Conservation (phyloP, 2,888 invertebrate species). For the Tachina grossa region DNA sequence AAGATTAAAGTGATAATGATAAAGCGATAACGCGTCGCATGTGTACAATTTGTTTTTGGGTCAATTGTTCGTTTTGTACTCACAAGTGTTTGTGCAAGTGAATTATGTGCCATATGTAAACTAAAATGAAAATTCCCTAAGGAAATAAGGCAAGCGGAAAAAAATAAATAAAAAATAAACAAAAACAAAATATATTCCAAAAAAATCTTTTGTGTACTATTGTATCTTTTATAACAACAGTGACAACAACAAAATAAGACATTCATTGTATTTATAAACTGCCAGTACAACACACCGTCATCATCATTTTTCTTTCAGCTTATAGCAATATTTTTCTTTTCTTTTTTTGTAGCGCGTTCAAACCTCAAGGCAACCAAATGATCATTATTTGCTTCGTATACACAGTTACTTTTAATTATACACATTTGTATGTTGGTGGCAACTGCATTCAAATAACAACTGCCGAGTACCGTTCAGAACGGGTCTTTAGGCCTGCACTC, state of each 20-base stretch:
- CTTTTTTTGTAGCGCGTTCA: not conserved
- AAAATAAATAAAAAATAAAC: conserved; percentile 12
- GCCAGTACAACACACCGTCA: conserved; percentile 4
- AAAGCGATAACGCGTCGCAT: not conserved
- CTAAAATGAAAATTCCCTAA: conserved; percentile 19
- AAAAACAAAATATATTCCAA: no score
- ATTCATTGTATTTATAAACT: conserved; percentile 37
- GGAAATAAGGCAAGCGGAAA: conserved; percentile 41
- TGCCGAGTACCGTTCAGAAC: conserved; percentile 16
- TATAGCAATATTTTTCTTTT: not conserved
- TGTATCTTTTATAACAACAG: conserved; percentile 30
- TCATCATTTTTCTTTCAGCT: conserved; percentile 10
- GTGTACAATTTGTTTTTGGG: conserved; percentile 38
- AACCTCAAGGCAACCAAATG: conserved; percentile 54
- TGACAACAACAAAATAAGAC: not conserved
- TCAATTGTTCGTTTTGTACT: conserved; percentile 52
- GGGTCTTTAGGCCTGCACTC: conserved; percentile 6
- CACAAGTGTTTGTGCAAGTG: conserved; percentile 15
- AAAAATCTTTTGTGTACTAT: not conserved
- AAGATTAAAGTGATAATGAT: conserved; percentile 14
- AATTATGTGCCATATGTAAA: conserved; percentile 18
- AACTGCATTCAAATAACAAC: conserved; percentile 3
- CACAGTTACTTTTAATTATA: not conserved
- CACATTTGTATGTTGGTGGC: not conserved
- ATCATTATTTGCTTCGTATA: conserved; percentile 44